Percentiles rank a stretch among this genome's conserved stretches.
Conservation (phyloP, 2,113 vertebrate genomes). For the Ictalurus furcatus region DNA sequence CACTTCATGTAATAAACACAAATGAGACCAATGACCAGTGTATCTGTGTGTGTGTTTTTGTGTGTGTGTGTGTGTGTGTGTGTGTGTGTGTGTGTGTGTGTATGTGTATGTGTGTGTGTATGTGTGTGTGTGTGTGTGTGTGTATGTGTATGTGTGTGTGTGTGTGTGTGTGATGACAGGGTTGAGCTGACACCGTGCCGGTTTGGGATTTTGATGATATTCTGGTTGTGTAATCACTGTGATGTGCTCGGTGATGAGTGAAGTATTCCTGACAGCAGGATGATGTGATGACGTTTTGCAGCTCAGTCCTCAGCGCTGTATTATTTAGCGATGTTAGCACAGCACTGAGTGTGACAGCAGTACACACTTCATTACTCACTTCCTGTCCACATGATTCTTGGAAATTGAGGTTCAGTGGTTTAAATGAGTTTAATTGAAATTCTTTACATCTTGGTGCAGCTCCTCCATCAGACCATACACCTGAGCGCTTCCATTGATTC, state of each 20-base stretch:
- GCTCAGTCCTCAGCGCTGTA: neutral
- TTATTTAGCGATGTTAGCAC: neutral
- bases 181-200: too few relatives aligned
- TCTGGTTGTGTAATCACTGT: too few relatives aligned
- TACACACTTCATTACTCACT: neutral
- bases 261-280: neutral
- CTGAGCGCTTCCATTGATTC: neutral
- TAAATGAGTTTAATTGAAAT: conserved; percentile 7
- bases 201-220: too few relatives aligned
- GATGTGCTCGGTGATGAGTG: neutral
- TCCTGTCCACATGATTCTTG: neutral
- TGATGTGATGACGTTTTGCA: neutral
- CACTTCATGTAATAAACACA: too few relatives aligned
- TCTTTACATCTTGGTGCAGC: neutral
- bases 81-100: too few relatives aligned
- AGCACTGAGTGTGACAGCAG: neutral
- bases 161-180: too few relatives aligned
- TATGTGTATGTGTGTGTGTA: too few relatives aligned
- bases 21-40: too few relatives aligned
- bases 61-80: too few relatives aligned
- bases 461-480: neutral
- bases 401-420: neutral
- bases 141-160: too few relatives aligned
- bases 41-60: too few relatives aligned
- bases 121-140: too few relatives aligned